A percentile compares a stretch with the other conserved stretches of the same genome.
Evolutionary conservation across 2,113 vertebrate species (phyloP).

Genomic region (Ailuropoda melanoleuca): DNA sequence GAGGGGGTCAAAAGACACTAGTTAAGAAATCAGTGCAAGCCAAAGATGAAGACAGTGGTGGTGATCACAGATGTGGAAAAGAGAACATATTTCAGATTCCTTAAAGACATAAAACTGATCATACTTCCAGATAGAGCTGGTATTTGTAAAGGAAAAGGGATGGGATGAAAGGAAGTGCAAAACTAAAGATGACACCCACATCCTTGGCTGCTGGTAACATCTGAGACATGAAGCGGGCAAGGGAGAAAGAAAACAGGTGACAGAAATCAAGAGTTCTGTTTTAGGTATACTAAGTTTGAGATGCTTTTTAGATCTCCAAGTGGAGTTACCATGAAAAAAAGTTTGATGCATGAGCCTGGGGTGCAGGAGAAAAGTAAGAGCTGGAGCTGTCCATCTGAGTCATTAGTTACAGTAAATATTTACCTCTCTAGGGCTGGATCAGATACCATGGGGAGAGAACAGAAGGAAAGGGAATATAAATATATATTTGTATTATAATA

Average conservation of each 20-base stretch:
- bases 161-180: neutral
- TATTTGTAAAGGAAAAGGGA: neutral
- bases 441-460: neutral
- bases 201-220: neutral
- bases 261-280: slow-evolving; percentile 9
- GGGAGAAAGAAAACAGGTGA: neutral
- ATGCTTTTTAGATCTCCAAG: neutral
- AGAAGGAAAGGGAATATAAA: neutral
- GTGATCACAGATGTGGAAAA: neutral
- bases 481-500: neutral
- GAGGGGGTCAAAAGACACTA: neutral
- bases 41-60: neutral
- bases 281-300: neutral
- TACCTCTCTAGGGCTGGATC: neutral
- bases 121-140: neutral
- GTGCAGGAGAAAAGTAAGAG: neutral
- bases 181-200: neutral
- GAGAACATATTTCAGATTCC: neutral
- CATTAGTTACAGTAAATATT: neutral
- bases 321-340: neutral
- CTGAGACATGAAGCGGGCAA: neutral
- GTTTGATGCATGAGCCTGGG: neutral
- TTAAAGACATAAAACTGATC: neutral
- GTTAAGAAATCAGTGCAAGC: neutral
- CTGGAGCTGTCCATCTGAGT: neutral